Base-by-base conservation (phyloP, 1,140 invertebrate genomes). In the Drosophila novamexicana region DNA sequence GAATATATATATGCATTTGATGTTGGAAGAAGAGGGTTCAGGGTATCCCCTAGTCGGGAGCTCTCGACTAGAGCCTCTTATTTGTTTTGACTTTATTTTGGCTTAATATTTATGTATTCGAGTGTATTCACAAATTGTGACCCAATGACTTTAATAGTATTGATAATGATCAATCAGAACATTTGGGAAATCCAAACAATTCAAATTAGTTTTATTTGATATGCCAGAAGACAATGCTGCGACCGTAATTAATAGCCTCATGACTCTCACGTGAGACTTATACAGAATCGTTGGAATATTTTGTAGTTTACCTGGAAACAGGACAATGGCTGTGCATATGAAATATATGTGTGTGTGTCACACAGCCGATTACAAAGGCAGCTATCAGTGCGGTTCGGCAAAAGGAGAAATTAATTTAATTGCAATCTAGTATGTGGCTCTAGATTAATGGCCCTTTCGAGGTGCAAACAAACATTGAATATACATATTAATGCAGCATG, bases 391-490 rank as follows among this genome's bases (percentile, higher is more conserved):
- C 10, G 8, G 10, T 16, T 37, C 14, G 14, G 36, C 36, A 29
- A 9, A 34, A 9, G 45, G 37, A 10, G 12, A 39, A 62, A 47
- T 8, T 39, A 58, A 74, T 69, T 62, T 63, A 77, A 78, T 52
- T 69, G 63, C 34, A 45, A 83, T 72, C 72, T 75, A 75, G 71
- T 42, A 79, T 83, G 70, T 72, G 76, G 47, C 50, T 47, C 39
- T 59, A 44, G 32, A 45, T 57, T 16, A 67, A 62, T 44, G 64
- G 44, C 22, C 18, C 14, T 8, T 37, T 54, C 29, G 10, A 47
- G 29, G 6, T 7, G 9, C 18, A 39, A 32, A 1, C 18, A 29
- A 29, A 29, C 22, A 29, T 29, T n/a, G n/a, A 37, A 10, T 8
- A 47, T 16, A 16, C 6, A 36, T 6, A 34, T 45, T 22, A 29